Evolutionary conservation across 1,140 invertebrate genomes (phyloP).

Genomic region (Micrasema longulum): DNA sequence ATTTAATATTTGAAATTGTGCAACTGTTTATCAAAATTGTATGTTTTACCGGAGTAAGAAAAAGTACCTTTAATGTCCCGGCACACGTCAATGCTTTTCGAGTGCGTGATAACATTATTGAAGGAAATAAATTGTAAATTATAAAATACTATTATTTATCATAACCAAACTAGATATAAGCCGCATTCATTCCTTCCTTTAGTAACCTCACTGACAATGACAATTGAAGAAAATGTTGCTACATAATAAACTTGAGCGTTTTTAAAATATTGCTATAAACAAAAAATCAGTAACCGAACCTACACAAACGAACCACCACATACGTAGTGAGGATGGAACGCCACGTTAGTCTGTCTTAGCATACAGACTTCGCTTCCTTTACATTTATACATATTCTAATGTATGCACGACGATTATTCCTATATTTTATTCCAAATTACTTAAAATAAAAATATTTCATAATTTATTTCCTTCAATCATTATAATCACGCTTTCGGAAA

Average conservation of each 20-base stretch:
- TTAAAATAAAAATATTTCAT: no score
- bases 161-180: slow-evolving; percentile 31
- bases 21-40: slow-evolving; percentile 6
- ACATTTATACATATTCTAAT: no score
- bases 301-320: no score
- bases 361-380: no score
- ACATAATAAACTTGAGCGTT: not conserved
- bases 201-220: not conserved
- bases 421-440: no score
- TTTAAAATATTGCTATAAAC: no score
- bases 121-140: not conserved
- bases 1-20: slow-evolving; percentile 29
- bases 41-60: not conserved
- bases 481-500: no score
- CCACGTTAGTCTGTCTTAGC: no score
- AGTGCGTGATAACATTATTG: slow-evolving; percentile 41
- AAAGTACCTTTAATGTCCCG: slow-evolving; percentile 21
- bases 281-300: no score
- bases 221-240: not conserved
- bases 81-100: slow-evolving; percentile 15
- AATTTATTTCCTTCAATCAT: no score
- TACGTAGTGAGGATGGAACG: no score
- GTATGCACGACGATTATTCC: no score
- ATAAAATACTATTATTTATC: slow-evolving; percentile 26
- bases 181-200: not conserved